Conservation (phyloP, 53 echinoderm and acorn worm genomes). For the Stichopus horrens region DNA sequence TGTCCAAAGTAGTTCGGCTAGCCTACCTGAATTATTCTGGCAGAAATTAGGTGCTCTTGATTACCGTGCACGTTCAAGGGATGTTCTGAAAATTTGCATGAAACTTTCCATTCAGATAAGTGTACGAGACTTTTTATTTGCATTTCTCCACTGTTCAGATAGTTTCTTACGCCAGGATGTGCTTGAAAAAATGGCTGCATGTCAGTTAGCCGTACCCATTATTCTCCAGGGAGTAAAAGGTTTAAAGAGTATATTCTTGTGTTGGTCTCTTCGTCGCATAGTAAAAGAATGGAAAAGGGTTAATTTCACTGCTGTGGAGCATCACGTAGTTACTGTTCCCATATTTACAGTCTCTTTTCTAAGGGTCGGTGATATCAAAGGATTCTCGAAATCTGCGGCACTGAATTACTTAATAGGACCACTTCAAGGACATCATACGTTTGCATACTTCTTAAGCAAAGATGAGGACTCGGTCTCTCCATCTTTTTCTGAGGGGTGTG, state of each 20-base stretch:
- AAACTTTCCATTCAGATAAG: neutral
- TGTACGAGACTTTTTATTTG: slow-evolving; percentile 8
- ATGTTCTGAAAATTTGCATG: neutral
- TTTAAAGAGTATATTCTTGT: neutral
- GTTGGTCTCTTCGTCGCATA: slow-evolving; percentile 6
- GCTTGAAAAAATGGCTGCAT: slow-evolving; percentile 8
- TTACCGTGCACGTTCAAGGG: slow-evolving; percentile 3
- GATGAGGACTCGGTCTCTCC: neutral
- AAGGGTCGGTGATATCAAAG: neutral
- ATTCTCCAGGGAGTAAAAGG: neutral
- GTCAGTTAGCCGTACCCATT: slow-evolving; percentile 20
- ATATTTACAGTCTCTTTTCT: neutral
- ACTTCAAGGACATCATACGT: neutral
- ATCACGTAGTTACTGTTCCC: neutral
- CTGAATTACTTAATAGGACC: slow-evolving; percentile 18
- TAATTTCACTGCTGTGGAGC: slow-evolving; percentile 9
- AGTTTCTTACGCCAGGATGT: slow-evolving; percentile 3
- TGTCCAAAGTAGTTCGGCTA: neutral
- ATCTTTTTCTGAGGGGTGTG: slow-evolving; percentile 11
- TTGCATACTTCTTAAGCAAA: neutral
- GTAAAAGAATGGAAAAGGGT: slow-evolving; percentile 9
- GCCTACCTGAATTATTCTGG: slow-evolving; percentile 9
- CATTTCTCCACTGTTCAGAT: slow-evolving; percentile 21
- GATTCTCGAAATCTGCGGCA: neutral
- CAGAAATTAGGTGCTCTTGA: slow-evolving; percentile 1